Base-by-base conservation (phyloP, 53 echinoderm and acorn worm genomes). In the Actinopyga echinites region DNA sequence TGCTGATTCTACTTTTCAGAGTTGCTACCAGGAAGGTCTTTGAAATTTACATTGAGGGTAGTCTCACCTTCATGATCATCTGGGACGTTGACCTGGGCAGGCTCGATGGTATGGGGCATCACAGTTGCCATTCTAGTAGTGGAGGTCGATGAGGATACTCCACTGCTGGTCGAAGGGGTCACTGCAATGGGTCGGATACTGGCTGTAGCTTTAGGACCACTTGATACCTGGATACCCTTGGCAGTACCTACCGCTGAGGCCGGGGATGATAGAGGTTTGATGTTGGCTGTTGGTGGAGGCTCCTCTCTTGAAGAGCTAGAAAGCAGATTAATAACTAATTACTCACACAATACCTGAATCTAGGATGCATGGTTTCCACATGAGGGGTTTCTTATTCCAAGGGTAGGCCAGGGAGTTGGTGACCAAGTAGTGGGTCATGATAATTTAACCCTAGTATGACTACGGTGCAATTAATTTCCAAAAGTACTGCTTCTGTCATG, bases 181-280 rank as follows among this genome's bases (percentile, higher is more conserved):
- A 95, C 95, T 0, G 97, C 94, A 25, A 97, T 97, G 62, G 97
- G 97, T 12, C 97, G 88, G 73, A 97, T 92, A 75, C 97, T 97
- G 85, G 97, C 97, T 1, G 97, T 97, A 8, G 81, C 81, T 44
- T 85, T 82, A 37, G 75, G 82, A 26, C 91, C 85, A 30, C 78
- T 69, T 13, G 90, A 85, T 24, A 87, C 82, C 9, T 65, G 84
- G 45, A 93, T 81, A 34, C 88, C 63, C 57, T 97, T 97, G 63
- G 97, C 75, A 25, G 85, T 82, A 32, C 89, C 89, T 35, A 95
- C 95, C 1, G 95, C 84, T 5, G 90, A 84, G 4, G 92, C 91
- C 0, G 95, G 95, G 1, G 95, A 93, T 13, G 97, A 92, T 82
- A 94, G 90, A 44, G 97, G 97, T 56, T 94, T 94, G 74, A 97